Evolutionary conservation across 2,113 vertebrate genomes (phyloP), one percentile per base, ranked within the genome.

Genomic region (Sminthopsis crassicaudata): DNA sequence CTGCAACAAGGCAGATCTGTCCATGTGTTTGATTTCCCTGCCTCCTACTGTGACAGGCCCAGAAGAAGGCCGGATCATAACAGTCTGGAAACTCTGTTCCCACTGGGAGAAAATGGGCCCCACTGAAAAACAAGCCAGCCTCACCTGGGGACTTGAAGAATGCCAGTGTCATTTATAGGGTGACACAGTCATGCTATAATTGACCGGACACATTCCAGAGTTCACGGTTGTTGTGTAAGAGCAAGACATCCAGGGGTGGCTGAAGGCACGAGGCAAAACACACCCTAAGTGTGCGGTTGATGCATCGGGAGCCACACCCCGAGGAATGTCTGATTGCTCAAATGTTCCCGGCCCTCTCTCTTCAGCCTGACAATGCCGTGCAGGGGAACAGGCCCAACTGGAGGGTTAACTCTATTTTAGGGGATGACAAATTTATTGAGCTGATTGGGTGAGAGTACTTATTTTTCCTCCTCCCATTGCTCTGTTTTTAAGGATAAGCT

Each of bases 321-420:
- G 96, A 97, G 98, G 98, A 98, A 98, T 98, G 98, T 96, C 97
- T 98, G 98, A 95, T 98, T 98, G 97, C 97, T 98, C 93, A 97
- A 96, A 98, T 97, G 97, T 96, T 96, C 97, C 96, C 94, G 90
- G 89, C 97, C 97, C 98, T 54, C 60, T 57, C 67, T 84, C 67
- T 84, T 2, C 42, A 22, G 6, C n/a, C 67, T 42, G 67, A 84
- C 67, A 42, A 23, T 84, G 91, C 97, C 96, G 98, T 98, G 98
- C 98, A 97, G 91, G 91, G 97, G 90, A 98, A 98, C 98, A 98
- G 98, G 98, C 97, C 97, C 26, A 98, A 98, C 99, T 97, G 97
- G 99, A 98, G 98, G 92, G 97, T 97, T 96, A 51, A 94, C 98
- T 99, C 98, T 99, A 98, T 98, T 98, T 98, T 98, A 98, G 98